Percentiles rank a stretch among this genome's conserved stretches.
These are phyloP conservation scores for Octomys mimax DNA, from an alignment of 2,797 vertebrate genomes.

Conservation along the genomic window DNA sequence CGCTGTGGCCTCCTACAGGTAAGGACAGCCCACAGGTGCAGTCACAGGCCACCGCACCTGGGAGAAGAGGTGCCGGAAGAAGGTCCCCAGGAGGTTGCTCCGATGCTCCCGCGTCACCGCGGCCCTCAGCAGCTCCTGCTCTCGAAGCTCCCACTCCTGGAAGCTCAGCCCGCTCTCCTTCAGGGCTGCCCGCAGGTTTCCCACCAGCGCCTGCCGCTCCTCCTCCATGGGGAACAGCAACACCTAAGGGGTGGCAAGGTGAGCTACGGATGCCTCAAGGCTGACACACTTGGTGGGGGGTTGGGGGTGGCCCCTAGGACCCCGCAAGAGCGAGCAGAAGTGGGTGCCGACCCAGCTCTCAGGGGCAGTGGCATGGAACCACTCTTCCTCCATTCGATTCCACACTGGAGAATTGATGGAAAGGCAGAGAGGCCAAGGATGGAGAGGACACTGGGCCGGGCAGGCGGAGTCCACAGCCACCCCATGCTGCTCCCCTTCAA, in stretches of 20 bases:
- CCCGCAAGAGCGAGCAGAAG: not conserved
- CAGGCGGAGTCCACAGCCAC: not conserved
- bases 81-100: slow-evolving; percentile 93
- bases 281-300: not conserved
- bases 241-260: slow-evolving; percentile 86
- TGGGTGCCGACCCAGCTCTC: not conserved
- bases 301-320: too few species aligned
- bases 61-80: slow-evolving; percentile 94
- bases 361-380: not conserved
- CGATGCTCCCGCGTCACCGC: slow-evolving; percentile 92
- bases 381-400: not conserved
- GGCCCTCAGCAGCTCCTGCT: slow-evolving; percentile 91
- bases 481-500: not conserved
- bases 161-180: slow-evolving; percentile 85
- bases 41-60: slow-evolving; percentile 87
- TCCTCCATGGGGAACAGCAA: slow-evolving; percentile 92
- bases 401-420: not conserved
- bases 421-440: not conserved
- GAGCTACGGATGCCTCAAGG: not conserved
- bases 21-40: not conserved
- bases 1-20: not conserved
- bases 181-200: slow-evolving; percentile 84
- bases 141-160: slow-evolving; percentile 89
- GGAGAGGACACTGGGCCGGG: not conserved
- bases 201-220: slow-evolving; percentile 89